Percentiles rank a stretch among this genome's conserved stretches.
phyloP scores from a whole-genome alignment of 2,888 invertebrate genomes.

The Matsumyia berberina region DNA sequence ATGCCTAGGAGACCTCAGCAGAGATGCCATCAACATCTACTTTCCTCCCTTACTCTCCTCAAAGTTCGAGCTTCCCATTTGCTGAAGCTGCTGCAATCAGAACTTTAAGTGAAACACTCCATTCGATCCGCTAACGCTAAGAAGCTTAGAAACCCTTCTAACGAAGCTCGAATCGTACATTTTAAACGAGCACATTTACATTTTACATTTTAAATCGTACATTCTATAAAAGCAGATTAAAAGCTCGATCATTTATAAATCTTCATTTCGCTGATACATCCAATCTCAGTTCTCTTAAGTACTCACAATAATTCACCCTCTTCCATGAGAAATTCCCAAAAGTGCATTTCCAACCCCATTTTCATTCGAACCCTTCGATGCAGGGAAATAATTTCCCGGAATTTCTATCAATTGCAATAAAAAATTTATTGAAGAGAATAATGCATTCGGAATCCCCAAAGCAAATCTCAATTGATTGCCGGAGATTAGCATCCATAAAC shows the following conservation, averaged over 20 bases:
- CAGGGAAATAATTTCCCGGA: slow-evolving; percentile 71
- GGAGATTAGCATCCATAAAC: slow-evolving; percentile 77
- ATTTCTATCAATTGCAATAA: slow-evolving; percentile 75
- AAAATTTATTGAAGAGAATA: slow-evolving; percentile 69
- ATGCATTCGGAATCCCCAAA: slow-evolving; percentile 73
- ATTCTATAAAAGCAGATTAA: slow-evolving; percentile 30
- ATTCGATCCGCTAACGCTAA: too few relatives aligned
- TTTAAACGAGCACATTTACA: too few relatives aligned
- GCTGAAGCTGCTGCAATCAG: too few relatives aligned
- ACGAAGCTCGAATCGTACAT: too few relatives aligned
- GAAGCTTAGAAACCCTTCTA: too few relatives aligned
- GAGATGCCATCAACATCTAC: too few relatives aligned
- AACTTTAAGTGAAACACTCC: too few relatives aligned
- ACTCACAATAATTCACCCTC: slow-evolving; percentile 57
- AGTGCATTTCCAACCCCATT: slow-evolving; percentile 59
- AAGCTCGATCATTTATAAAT: slow-evolving; percentile 45
- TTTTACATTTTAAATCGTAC: too few relatives aligned
- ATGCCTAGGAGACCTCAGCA: too few relatives aligned
- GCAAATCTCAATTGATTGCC: slow-evolving; percentile 76
- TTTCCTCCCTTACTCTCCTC: too few relatives aligned
- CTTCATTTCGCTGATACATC: slow-evolving; percentile 15
- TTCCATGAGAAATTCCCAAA: slow-evolving; percentile 52
- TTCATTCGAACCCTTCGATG: slow-evolving; percentile 15
- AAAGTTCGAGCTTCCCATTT: too few relatives aligned
- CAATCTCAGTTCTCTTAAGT: slow-evolving; percentile 53